Evolutionary conservation across 2,888 invertebrate genomes (phyloP).

Genomic region (Oscheius sp.): DNA sequence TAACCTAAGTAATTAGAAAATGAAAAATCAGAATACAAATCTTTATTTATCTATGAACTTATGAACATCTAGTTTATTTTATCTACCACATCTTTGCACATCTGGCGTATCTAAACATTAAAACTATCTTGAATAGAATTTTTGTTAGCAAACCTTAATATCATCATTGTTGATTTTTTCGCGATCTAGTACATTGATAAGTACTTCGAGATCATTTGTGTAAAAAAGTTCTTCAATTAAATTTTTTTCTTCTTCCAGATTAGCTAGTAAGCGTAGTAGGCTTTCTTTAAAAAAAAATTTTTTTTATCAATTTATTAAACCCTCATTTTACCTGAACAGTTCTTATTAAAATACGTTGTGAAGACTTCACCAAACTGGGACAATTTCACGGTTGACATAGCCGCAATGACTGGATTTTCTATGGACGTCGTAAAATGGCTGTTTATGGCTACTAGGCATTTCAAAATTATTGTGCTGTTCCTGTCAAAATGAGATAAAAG

Average conservation of each 20-base stretch:
- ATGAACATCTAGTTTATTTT: too few relatives aligned
- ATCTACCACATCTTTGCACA: too few relatives aligned
- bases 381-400: background rate
- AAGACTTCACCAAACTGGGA: constrained; percentile 34
- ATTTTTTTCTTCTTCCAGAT: background rate
- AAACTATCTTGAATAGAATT: background rate
- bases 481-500: constrained; percentile 20
- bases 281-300: background rate
- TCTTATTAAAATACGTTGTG: constrained; percentile 35
- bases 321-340: constrained; percentile 28
- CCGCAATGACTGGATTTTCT: constrained; percentile 3
- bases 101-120: too few relatives aligned
- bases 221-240: constrained; percentile 45
- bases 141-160: constrained; percentile 25
- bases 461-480: background rate
- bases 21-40: too few relatives aligned
- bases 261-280: background rate
- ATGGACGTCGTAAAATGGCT: too few relatives aligned
- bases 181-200: constrained; percentile 38
- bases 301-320: background rate
- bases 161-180: constrained; percentile 39
- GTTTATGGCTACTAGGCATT: constrained; percentile 6
- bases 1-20: too few relatives aligned
- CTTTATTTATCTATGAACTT: too few relatives aligned
- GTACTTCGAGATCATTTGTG: constrained; percentile 45